A percentile compares a stretch with the other conserved stretches of the same genome.
phyloP scores from a whole-genome alignment of 2,113 vertebrate species.

The Vulpes vulpes region DNA sequence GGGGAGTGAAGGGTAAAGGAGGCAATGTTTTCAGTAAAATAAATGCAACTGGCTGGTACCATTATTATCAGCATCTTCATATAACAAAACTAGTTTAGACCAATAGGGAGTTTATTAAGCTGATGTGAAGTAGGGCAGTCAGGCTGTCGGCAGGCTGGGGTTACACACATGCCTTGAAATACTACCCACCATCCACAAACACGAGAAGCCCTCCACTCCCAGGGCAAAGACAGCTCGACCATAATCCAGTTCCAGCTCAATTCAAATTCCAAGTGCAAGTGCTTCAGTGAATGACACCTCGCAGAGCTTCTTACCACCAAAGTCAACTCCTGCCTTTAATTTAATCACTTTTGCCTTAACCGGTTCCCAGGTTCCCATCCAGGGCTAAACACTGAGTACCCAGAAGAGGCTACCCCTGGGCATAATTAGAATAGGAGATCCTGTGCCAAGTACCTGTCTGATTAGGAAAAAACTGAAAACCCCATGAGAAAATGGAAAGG shows the following conservation, averaged over 20 bases:
- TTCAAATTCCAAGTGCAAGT: background rate
- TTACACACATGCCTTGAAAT: background rate
- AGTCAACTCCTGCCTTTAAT: conserved; percentile 31
- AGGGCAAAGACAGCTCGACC: background rate
- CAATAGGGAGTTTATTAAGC: background rate
- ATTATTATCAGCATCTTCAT: background rate
- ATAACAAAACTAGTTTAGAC: background rate
- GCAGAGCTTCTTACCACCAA: background rate
- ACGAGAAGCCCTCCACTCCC: background rate
- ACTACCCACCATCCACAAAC: background rate
- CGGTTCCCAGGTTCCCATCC: background rate
- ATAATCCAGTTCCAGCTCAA: background rate
- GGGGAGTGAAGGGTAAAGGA: background rate
- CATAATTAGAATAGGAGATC: conserved; percentile 40
- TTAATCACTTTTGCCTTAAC: conserved; percentile 32
- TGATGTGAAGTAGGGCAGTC: background rate
- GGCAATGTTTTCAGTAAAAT: background rate
- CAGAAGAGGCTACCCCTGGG: conserved; percentile 18
- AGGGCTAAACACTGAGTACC: background rate
- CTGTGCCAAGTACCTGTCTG: background rate
- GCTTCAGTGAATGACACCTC: background rate
- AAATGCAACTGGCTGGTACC: background rate
- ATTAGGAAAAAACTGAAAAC: conserved; percentile 39
- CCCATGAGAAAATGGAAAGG: background rate
- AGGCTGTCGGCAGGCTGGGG: background rate